Conservation (phyloP, 64 coral and sea anemone genomes). For the Montipora cactus region DNA sequence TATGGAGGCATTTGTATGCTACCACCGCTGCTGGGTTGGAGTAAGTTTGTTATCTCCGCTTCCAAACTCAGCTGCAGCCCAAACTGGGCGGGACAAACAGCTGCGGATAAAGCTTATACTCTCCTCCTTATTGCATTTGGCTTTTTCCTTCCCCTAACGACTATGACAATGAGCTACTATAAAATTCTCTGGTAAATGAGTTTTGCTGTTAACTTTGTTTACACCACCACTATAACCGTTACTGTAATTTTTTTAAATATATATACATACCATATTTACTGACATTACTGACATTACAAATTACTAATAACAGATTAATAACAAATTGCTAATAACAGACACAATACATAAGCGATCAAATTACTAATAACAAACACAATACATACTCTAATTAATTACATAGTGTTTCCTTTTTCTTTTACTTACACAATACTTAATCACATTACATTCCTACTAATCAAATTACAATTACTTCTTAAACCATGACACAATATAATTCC, state of each 20-base stretch:
- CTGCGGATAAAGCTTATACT: conserved; percentile 52
- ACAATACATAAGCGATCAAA: too few species aligned
- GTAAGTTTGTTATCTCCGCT: conserved; percentile 52
- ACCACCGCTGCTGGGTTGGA: conserved; percentile 75
- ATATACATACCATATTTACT: too few species aligned
- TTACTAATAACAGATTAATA: too few species aligned
- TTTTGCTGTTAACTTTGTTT: background rate
- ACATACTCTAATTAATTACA: too few species aligned
- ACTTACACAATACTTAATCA: too few species aligned
- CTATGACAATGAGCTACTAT: conserved; percentile 55
- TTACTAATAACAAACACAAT: too few species aligned
- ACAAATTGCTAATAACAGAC: too few species aligned
- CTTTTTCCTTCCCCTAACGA: conserved; percentile 37
- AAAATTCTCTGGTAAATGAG: conserved; percentile 70
- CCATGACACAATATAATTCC: too few species aligned
- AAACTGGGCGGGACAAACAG: conserved; percentile 50
- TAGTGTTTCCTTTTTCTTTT: too few species aligned
- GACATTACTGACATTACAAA: too few species aligned
- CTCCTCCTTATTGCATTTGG: conserved; percentile 67
- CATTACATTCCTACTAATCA: too few species aligned
- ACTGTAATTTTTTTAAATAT: background rate
- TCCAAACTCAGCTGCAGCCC: conserved; percentile 76
- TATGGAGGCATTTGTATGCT: conserved; percentile 53
- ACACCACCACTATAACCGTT: conserved; percentile 16
- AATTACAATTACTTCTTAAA: too few species aligned